These are phyloP conservation scores for Hyposoter dolosus DNA, from an alignment of 2,888 invertebrate genomes.

Conservation along the genomic window DNA sequence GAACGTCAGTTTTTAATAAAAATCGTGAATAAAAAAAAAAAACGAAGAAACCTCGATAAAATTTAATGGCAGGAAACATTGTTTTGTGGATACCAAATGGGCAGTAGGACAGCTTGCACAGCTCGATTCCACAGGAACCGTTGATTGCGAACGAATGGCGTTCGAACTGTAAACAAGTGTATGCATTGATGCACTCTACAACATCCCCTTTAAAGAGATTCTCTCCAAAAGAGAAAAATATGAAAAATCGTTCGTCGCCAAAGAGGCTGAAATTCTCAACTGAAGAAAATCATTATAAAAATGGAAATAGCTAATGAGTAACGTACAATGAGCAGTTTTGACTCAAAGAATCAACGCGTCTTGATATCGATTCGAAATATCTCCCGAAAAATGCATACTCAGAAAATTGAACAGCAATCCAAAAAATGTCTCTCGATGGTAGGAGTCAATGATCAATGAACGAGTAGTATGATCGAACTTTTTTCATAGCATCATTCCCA, in stretches of 20 bases:
- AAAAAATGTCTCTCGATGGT: neutral
- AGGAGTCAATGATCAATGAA: constrained; percentile 3
- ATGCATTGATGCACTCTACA: neutral
- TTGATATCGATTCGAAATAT: neutral
- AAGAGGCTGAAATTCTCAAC: neutral
- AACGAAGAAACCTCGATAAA: neutral
- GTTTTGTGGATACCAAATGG: neutral
- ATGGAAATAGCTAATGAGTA: neutral
- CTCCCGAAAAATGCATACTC: neutral
- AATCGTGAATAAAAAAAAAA: neutral
- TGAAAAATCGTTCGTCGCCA: neutral
- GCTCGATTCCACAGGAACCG: neutral
- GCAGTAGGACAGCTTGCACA: neutral
- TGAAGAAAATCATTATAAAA: neutral
- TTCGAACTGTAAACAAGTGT: neutral
- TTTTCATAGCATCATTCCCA: constrained; percentile 1
- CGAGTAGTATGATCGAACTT: constrained; percentile 8
- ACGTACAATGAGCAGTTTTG: neutral
- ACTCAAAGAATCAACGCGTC: no score
- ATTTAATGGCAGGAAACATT: neutral
- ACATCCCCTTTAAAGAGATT: neutral
- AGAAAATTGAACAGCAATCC: neutral
- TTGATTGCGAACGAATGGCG: neutral
- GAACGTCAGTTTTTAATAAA: neutral
- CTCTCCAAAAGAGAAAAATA: neutral